A percentile compares a stretch with the other conserved stretches of the same genome.
Conservation (phyloP, 2,888 invertebrate genomes). For the Amiota mariae region DNA sequence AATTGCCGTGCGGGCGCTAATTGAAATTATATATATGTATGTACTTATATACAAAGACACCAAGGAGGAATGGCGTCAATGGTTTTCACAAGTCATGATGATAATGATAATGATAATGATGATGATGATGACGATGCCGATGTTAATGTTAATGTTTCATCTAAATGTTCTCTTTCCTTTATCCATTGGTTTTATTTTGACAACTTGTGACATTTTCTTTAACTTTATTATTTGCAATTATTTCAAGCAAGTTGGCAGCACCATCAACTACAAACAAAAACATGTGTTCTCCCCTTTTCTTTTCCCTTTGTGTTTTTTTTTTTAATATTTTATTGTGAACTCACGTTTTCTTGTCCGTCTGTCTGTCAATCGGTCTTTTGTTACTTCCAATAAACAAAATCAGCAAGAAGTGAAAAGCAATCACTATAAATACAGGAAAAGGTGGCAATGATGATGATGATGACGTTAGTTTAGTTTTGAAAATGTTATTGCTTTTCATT, state of each 20-base stretch:
- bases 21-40: slow-evolving; percentile 54
- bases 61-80: slow-evolving; percentile 11
- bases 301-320: no score
- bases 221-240: slow-evolving; percentile 51
- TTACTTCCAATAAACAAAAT: slow-evolving; percentile 23
- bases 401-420: not conserved
- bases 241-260: slow-evolving; percentile 41
- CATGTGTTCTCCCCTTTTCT: slow-evolving; percentile 26
- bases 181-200: slow-evolving; percentile 31
- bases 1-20: slow-evolving; percentile 64
- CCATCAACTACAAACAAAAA: slow-evolving; percentile 33
- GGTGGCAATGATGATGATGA: no score
- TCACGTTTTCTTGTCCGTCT: no score
- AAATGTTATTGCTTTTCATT: slow-evolving; percentile 48
- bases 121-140: not conserved
- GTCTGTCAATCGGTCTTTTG: no score
- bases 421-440: not conserved
- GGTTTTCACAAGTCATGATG: slow-evolving; percentile 23
- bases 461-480: no score
- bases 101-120: not conserved
- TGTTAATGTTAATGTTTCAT: not conserved
- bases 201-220: slow-evolving; percentile 49
- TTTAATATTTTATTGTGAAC: no score
- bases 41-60: no score
- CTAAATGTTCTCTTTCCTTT: slow-evolving; percentile 4